phyloP scores from a whole-genome alignment of 1,140 invertebrate species.

The Cepaea nemoralis region DNA sequence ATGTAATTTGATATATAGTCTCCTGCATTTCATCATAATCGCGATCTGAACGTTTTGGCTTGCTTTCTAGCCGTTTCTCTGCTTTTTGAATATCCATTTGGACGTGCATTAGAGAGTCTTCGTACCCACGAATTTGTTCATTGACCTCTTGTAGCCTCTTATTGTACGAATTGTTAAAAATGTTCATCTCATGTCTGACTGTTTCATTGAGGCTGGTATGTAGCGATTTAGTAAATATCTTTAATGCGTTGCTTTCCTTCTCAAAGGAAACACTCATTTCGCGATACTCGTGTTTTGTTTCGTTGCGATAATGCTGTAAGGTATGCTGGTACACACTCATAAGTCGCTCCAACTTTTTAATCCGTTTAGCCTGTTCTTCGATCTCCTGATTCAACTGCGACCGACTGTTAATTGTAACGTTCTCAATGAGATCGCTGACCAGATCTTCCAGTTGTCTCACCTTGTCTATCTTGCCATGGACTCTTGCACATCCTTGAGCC shows the following conservation, averaged over 20 bases:
- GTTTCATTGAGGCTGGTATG: constrained; percentile 25
- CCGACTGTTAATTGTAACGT: constrained; percentile 27
- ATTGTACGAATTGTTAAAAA: constrained; percentile 36
- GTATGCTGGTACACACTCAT: constrained; percentile 41
- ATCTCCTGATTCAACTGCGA: neutral
- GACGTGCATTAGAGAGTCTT: constrained; percentile 40
- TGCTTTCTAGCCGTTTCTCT: constrained; percentile 36
- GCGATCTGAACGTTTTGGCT: constrained; percentile 28
- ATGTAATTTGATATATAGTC: constrained; percentile 30
- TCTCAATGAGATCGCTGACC: constrained; percentile 48
- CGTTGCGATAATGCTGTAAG: constrained; percentile 50
- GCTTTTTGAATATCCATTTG: constrained; percentile 41
- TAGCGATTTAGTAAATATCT: neutral
- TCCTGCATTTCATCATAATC: constrained; percentile 32
- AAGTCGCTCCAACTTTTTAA: constrained; percentile 47
- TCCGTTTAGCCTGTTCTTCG: constrained; percentile 46
- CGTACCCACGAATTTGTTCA: constrained; percentile 14
- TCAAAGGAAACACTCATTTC: constrained; percentile 40
- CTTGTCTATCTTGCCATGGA: constrained; percentile 20
- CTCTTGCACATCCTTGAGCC: constrained; percentile 37
- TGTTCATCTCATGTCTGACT: neutral
- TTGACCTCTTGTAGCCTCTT: constrained; percentile 26
- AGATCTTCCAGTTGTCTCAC: constrained; percentile 26
- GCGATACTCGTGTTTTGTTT: constrained; percentile 44
- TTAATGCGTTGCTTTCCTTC: constrained; percentile 34